Conservation (phyloP, 2,888 invertebrate species). For the Leptothorax acervorum region DNA sequence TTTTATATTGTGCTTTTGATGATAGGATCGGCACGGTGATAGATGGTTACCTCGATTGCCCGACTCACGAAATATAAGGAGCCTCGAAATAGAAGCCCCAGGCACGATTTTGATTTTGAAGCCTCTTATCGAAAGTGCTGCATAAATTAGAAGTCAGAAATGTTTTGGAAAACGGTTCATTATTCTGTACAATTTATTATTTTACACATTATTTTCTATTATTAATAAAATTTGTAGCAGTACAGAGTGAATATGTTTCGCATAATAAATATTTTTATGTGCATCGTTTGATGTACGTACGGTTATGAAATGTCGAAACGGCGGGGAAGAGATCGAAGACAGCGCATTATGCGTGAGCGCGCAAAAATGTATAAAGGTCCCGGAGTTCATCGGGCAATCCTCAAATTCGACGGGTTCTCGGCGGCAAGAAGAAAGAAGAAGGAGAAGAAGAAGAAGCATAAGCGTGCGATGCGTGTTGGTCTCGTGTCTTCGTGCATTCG, state of each 20-base stretch:
- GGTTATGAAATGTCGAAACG: not conserved
- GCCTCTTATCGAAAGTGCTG: not conserved
- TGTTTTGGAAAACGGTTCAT: not conserved
- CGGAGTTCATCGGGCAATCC: constrained; percentile 19
- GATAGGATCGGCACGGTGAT: constrained; percentile 23
- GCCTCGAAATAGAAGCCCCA: not conserved
- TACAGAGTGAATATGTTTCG: not conserved
- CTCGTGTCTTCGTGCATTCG: constrained; percentile 59
- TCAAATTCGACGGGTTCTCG: constrained; percentile 37
- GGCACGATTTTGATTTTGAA: not conserved
- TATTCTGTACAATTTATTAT: not conserved
- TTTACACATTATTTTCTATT: not conserved
- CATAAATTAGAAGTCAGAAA: not conserved
- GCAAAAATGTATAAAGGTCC: constrained; percentile 5
- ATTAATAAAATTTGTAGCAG: not conserved
- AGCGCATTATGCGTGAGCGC: constrained; percentile 5
- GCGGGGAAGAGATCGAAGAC: not conserved
- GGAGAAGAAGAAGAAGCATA: constrained; percentile 35
- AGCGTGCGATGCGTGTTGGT: constrained; percentile 68
- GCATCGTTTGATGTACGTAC: not conserved
- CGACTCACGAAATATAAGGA: constrained; percentile 40
- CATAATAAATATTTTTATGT: not conserved
- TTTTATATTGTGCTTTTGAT: constrained; percentile 26
- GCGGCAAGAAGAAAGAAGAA: constrained; percentile 23
- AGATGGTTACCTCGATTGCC: constrained; percentile 29